Conservation (phyloP, 2,113 vertebrate species). For the Ploceus nigricollis region DNA sequence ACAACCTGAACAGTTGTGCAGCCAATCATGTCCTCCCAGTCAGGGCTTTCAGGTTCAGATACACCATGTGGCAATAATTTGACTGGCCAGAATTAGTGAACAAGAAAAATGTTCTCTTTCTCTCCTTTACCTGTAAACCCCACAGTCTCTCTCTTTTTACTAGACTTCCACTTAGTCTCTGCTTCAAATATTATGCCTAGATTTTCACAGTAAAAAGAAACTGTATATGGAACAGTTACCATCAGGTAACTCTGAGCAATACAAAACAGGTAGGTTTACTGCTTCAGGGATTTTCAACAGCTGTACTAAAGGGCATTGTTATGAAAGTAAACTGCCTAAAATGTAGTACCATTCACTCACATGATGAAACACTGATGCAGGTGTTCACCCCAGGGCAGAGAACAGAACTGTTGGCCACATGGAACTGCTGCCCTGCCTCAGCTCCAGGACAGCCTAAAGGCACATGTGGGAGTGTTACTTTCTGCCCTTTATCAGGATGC, state of each 20-base stretch:
- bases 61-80: not conserved
- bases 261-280: not conserved
- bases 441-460: not conserved
- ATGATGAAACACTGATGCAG: not conserved
- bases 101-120: not conserved
- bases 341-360: not conserved
- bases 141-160: not conserved
- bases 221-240: not conserved
- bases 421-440: not conserved
- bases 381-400: not conserved
- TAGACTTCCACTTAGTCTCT: not conserved
- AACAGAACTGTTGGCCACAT: not conserved
- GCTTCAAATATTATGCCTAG: not conserved
- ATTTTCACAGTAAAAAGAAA: not conserved
- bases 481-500: not conserved
- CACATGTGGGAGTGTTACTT: fast-evolving
- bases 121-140: not conserved
- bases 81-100: not conserved
- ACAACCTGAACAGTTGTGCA: not conserved
- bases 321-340: not conserved
- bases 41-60: not conserved
- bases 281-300: not conserved
- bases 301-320: not conserved
- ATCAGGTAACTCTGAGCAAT: not conserved
- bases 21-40: not conserved